Conservation (phyloP, 2,888 invertebrate species). For the Dryadula phaetusa region DNA sequence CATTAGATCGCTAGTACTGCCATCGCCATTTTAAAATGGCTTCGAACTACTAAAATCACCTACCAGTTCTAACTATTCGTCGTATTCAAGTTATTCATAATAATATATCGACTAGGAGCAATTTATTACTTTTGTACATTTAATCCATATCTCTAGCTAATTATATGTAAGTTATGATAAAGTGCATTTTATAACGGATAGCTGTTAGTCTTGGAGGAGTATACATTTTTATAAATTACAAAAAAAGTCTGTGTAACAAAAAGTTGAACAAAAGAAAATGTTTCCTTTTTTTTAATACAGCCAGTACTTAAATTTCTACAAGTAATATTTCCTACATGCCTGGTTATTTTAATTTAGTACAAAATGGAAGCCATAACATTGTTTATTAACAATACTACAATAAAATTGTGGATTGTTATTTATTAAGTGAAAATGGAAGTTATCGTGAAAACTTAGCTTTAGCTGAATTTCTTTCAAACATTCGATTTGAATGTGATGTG, state of each 20-base stretch:
- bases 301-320: conserved; percentile 43
- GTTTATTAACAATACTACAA: conserved; percentile 65
- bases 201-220: conserved; percentile 46
- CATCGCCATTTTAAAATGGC: conserved; percentile 17
- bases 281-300: neutral
- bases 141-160: conserved; percentile 48
- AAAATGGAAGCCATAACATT: conserved; percentile 74
- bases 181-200: conserved; percentile 52
- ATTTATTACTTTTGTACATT: conserved; percentile 52
- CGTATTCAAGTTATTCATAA: conserved; percentile 23
- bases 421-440: conserved; percentile 63
- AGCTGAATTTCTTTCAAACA: conserved; percentile 62
- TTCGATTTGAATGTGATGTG: conserved; percentile 76
- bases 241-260: neutral
- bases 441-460: conserved; percentile 61
- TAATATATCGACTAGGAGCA: conserved; percentile 45
- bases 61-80: neutral
- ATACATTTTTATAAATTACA: conserved; percentile 17
- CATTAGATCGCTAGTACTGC: conserved; percentile 33
- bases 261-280: neutral
- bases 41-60: conserved; percentile 2
- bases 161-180: conserved; percentile 47
- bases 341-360: conserved; percentile 71
- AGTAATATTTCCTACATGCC: conserved; percentile 37
- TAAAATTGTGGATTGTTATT: conserved; percentile 73